phyloP scores from a whole-genome alignment of 2,888 invertebrate species.

The Charanyca ferruginea region DNA sequence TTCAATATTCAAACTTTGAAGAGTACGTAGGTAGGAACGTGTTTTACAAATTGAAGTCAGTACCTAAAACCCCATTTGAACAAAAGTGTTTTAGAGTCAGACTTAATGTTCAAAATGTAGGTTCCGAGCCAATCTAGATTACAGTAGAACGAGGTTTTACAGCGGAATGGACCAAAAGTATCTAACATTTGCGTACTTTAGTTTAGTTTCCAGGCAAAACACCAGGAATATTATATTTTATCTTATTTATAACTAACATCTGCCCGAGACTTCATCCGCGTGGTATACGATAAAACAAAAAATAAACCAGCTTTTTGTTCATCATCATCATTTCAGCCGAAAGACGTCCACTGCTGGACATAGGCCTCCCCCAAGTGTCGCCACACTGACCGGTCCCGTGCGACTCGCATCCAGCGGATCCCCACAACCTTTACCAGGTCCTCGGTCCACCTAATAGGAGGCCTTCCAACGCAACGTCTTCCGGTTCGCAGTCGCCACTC shows the following conservation, averaged over 20 bases:
- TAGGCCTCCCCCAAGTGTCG: too few species aligned
- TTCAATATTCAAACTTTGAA: not conserved
- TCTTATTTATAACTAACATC: not conserved
- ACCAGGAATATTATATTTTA: conserved; percentile 15
- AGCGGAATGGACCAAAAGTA: conserved; percentile 31
- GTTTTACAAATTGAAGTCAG: conserved; percentile 23
- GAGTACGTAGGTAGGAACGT: not conserved
- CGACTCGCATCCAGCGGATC: too few species aligned
- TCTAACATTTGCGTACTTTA: conserved; percentile 17
- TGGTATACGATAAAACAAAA: too few species aligned
- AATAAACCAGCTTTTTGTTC: too few species aligned
- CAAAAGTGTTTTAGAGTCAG: conserved; percentile 42
- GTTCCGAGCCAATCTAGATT: conserved; percentile 50
- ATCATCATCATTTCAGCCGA: too few species aligned
- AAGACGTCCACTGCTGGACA: too few species aligned
- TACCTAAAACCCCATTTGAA: conserved; percentile 35
- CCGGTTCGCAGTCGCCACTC: too few species aligned
- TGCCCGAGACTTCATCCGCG: not conserved
- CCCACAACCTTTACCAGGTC: too few species aligned
- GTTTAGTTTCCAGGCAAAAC: conserved; percentile 20
- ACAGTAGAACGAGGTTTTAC: conserved; percentile 35
- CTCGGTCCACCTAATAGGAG: too few species aligned
- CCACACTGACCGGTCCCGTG: too few species aligned
- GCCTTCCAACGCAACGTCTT: too few species aligned
- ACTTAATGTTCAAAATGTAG: conserved; percentile 44